Evolutionary conservation across 2,113 vertebrate genomes (phyloP).

Genomic region (Ailurus styani): DNA sequence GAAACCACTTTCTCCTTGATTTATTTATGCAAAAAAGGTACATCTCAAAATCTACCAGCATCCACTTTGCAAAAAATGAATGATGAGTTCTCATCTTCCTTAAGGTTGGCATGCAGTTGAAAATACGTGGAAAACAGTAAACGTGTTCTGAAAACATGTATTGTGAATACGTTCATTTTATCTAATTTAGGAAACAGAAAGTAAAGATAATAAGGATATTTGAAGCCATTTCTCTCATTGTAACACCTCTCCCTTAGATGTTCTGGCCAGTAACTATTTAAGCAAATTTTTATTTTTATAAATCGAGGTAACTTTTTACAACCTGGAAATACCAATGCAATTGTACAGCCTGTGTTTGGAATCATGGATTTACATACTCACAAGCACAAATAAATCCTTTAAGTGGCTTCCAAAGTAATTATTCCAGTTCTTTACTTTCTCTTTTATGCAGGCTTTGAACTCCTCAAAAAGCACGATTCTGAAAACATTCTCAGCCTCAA

Average conservation of each 20-base stretch:
- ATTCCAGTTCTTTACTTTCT: not conserved
- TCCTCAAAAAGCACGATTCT: not conserved
- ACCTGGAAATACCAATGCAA: not conserved
- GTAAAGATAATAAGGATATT: not conserved
- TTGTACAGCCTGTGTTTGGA: not conserved
- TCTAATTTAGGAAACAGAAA: not conserved
- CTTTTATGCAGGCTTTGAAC: not conserved
- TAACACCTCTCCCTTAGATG: not conserved
- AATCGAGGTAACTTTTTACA: not conserved
- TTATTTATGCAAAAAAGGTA: slow-evolving; percentile 16
- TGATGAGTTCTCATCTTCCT: not conserved
- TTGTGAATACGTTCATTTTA: not conserved
- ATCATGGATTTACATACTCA: not conserved
- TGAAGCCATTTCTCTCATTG: not conserved
- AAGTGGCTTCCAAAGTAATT: not conserved
- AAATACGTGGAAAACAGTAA: not conserved
- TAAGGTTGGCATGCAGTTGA: not conserved
- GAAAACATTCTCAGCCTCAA: not conserved
- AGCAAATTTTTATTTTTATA: not conserved
- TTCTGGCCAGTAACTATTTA: not conserved
- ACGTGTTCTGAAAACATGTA: not conserved
- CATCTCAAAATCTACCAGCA: not conserved
- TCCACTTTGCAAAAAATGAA: not conserved
- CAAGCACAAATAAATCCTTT: not conserved
- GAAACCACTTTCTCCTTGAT: slow-evolving; percentile 8